phyloP scores from a whole-genome alignment of 2,113 vertebrate genomes.

The Cynocephalus volans region DNA sequence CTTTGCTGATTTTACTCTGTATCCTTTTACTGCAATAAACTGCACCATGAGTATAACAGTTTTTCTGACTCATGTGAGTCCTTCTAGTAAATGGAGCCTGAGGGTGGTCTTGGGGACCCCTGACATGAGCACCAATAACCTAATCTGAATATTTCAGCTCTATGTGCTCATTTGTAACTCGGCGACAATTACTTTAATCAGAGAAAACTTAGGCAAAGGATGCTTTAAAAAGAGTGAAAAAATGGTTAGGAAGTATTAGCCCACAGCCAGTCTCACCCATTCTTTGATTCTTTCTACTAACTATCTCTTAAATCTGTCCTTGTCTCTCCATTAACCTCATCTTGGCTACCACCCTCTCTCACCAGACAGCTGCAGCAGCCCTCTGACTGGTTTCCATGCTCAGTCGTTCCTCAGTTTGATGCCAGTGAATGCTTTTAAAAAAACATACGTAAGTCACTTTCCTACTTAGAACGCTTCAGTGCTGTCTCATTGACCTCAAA shows the following conservation, averaged over 20 bases:
- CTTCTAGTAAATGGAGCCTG: neutral
- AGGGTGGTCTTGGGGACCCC: neutral
- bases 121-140: neutral
- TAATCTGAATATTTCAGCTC: neutral
- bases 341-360: neutral
- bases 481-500: neutral
- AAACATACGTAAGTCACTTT: neutral
- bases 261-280: neutral
- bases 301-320: neutral
- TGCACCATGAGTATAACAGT: fast-evolving
- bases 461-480: neutral
- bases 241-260: neutral
- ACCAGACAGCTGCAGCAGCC: neutral
- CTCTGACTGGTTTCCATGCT: neutral
- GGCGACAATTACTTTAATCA: neutral
- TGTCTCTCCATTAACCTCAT: neutral
- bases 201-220: neutral
- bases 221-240: neutral
- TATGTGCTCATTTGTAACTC: neutral
- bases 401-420: neutral
- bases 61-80: neutral
- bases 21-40: neutral
- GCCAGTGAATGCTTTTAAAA: neutral
- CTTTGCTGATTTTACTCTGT: neutral
- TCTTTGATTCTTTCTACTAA: neutral